Evolutionary conservation across 2,888 invertebrate genomes (phyloP).

Genomic region (Sesamia inferens): DNA sequence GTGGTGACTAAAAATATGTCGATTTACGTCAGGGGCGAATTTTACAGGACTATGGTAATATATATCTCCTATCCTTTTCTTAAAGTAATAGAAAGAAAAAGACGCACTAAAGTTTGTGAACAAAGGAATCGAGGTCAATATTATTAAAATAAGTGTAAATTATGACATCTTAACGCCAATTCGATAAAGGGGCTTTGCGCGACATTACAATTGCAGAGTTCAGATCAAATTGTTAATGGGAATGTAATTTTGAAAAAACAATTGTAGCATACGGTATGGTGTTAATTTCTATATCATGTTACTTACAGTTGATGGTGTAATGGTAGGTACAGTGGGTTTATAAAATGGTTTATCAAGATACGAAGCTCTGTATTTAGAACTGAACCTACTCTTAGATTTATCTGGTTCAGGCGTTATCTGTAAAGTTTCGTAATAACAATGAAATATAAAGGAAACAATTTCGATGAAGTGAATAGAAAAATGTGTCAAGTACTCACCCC

Average conservation of each 20-base stretch:
- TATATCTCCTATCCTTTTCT: no score
- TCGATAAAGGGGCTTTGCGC: constrained; percentile 88
- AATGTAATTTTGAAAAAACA: constrained; percentile 58
- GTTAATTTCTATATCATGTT: constrained; percentile 65
- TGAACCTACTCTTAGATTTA: constrained; percentile 89
- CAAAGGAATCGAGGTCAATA: not conserved
- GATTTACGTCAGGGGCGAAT: no score
- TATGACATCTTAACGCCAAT: constrained; percentile 78
- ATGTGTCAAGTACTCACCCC: constrained; percentile 78
- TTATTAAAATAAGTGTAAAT: constrained; percentile 48
- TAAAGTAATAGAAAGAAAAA: no score
- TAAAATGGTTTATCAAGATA: constrained; percentile 90
- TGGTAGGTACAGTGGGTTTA: constrained; percentile 91
- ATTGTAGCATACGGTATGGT: constrained; percentile 35
- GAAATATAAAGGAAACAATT: constrained; percentile 18
- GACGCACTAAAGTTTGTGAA: no score
- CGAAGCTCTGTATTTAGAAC: constrained; percentile 90
- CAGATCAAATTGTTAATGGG: constrained; percentile 24
- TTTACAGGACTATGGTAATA: no score
- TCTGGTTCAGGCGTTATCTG: constrained; percentile 85
- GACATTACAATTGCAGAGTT: constrained; percentile 25
- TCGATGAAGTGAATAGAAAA: constrained; percentile 1
- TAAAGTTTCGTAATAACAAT: constrained; percentile 66
- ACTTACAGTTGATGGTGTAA: constrained; percentile 89
- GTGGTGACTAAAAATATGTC: no score